These are phyloP conservation scores for Glossophaga mutica DNA, from an alignment of 2,797 vertebrate species.

Conservation along the genomic window DNA sequence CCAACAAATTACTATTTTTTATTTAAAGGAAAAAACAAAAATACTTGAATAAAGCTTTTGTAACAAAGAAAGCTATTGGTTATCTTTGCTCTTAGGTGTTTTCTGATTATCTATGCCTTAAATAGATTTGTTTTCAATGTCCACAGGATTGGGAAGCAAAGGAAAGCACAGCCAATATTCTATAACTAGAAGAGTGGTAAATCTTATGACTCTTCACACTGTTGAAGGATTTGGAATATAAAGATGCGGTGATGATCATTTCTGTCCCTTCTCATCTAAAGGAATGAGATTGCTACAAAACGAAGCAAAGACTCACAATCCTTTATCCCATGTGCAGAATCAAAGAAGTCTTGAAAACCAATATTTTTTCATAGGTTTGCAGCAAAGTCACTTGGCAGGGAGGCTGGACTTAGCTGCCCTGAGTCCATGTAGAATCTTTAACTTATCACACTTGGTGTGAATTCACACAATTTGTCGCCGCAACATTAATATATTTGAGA, in stretches of 20 bases:
- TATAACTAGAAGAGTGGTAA: background rate
- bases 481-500: background rate
- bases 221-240: background rate
- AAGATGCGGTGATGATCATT: background rate
- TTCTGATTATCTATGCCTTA: background rate
- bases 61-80: background rate
- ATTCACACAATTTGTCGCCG: background rate
- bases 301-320: background rate
- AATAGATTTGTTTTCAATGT: background rate
- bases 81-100: constrained; percentile 12
- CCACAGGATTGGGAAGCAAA: background rate
- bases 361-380: background rate
- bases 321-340: background rate
- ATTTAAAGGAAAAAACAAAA: background rate
- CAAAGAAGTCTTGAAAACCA: background rate
- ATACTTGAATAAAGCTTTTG: background rate
- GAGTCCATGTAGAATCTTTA: background rate
- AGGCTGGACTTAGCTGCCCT: background rate
- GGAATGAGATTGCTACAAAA: background rate
- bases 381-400: background rate
- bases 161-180: background rate
- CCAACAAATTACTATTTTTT: background rate
- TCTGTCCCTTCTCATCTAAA: background rate
- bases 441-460: background rate
- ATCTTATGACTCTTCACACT: background rate